Conservation (phyloP, 2,113 vertebrate genomes). For the Campylomormyrus numenius region DNA sequence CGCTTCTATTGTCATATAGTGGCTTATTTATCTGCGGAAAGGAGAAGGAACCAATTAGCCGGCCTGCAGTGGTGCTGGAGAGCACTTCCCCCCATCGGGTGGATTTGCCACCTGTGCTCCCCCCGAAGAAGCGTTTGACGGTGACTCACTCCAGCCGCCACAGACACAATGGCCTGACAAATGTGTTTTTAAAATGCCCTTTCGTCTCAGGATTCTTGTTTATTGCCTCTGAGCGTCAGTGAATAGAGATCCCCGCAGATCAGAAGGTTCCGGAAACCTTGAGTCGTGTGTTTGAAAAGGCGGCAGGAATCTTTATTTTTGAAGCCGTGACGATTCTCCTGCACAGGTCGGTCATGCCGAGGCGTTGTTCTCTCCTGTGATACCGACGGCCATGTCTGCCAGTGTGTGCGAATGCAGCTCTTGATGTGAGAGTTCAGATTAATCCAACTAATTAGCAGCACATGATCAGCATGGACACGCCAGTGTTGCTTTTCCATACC, state of each 20-base stretch:
- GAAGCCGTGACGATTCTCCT: neutral
- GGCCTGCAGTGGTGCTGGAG: neutral
- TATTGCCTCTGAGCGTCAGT: neutral
- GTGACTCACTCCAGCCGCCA: neutral
- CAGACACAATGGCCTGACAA: neutral
- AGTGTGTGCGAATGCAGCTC: neutral
- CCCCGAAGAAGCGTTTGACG: neutral
- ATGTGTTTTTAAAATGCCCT: conserved; percentile 16
- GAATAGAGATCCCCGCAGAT: neutral
- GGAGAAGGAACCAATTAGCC: neutral
- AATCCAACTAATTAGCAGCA: neutral
- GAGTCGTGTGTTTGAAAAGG: neutral
- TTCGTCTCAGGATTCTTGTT: neutral
- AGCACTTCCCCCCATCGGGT: neutral
- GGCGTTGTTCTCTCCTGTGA: neutral
- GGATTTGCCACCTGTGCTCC: neutral
- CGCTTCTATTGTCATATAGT: neutral
- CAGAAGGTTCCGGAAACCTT: neutral
- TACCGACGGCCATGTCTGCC: neutral
- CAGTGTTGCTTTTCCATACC: neutral
- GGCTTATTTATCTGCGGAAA: neutral
- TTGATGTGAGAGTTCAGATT: neutral
- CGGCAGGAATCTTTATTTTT: neutral
- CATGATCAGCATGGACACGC: neutral
- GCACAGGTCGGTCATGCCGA: neutral